A percentile compares a stretch with the other conserved stretches of the same genome.
phyloP scores from a whole-genome alignment of 2,888 invertebrate genomes.

The Actias luna region DNA sequence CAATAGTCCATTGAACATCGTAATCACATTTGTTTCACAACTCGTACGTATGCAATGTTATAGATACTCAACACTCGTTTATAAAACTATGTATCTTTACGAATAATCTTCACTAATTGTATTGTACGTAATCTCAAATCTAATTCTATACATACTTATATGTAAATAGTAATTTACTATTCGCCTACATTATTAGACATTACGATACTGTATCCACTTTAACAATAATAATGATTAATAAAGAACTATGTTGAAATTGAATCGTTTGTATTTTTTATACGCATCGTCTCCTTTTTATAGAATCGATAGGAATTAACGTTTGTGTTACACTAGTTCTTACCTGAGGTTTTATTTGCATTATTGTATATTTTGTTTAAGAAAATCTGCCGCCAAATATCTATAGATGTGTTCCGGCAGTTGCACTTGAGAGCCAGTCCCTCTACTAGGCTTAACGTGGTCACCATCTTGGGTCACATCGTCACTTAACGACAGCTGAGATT shows the following conservation, averaged over 20 bases:
- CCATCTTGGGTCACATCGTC: no score
- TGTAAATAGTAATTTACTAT: constrained; percentile 62
- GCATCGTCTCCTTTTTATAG: not conserved
- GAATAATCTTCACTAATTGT: constrained; percentile 11
- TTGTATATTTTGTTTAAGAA: no score
- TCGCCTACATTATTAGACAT: constrained; percentile 68
- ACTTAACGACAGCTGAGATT: no score
- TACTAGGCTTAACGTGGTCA: no score
- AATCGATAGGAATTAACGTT: no score
- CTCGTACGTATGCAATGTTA: not conserved
- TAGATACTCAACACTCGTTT: not conserved
- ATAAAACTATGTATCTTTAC: not conserved
- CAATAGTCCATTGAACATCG: not conserved
- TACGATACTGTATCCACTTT: constrained; percentile 68
- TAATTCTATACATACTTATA: constrained; percentile 34
- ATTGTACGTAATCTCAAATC: not conserved
- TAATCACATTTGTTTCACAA: not conserved
- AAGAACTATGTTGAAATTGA: constrained; percentile 59
- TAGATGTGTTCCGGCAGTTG: no score
- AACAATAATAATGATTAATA: constrained; percentile 65
- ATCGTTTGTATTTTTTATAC: constrained; percentile 24
- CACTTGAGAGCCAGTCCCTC: no score
- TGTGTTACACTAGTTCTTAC: no score
- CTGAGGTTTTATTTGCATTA: no score
- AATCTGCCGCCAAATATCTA: no score